A percentile compares a stretch with the other conserved stretches of the same genome.
Conservation (phyloP, 2,797 vertebrate genomes). For the Mus minutoides region DNA sequence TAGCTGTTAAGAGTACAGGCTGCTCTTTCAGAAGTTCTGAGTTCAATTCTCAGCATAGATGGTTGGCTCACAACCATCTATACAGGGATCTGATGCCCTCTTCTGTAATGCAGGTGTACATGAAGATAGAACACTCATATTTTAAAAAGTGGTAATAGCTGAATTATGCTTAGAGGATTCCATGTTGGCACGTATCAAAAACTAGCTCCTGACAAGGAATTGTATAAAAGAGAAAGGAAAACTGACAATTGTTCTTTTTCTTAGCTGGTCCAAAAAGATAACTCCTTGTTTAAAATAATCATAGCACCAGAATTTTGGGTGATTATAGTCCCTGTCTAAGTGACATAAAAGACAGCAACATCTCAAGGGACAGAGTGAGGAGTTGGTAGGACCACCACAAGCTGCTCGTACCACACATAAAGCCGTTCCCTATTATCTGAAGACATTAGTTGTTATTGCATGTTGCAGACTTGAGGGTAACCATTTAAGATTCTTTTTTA, state of each 20-base stretch:
- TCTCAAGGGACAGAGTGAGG: neutral
- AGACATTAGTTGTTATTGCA: neutral
- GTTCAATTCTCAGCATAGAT: neutral
- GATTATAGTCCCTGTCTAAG: neutral
- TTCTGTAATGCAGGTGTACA: neutral
- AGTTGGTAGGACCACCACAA: neutral
- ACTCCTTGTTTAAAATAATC: neutral
- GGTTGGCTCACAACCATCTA: neutral
- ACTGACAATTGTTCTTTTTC: neutral
- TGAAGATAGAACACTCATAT: neutral
- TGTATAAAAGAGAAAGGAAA: neutral
- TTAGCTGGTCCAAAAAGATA: neutral
- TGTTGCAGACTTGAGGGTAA: neutral
- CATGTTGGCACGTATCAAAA: neutral
- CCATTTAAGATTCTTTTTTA: neutral
- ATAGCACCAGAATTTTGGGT: neutral
- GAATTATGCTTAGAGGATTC: neutral
- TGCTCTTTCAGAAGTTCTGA: neutral
- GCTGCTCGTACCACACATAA: neutral
- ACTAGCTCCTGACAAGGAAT: neutral
- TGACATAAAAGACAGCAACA: no score
- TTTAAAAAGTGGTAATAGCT: neutral
- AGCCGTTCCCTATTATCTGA: neutral
- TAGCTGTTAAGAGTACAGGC: neutral
- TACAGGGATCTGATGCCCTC: neutral